Base-by-base conservation (phyloP, 2,888 invertebrate genomes). In the Branchellion lobata region DNA sequence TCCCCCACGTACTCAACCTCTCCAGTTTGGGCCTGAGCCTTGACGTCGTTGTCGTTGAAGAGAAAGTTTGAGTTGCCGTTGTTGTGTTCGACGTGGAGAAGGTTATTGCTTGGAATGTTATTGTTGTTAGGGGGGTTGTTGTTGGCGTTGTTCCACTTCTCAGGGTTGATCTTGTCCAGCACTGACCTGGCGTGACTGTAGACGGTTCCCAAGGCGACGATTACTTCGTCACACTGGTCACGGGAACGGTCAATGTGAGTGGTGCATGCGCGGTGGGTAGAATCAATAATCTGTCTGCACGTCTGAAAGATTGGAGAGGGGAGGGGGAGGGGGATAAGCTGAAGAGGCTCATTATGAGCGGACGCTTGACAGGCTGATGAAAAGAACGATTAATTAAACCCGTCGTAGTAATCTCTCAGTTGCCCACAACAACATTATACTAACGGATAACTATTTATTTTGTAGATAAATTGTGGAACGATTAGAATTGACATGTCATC, bases 81-180 rank as follows among this genome's bases (percentile, higher is more conserved):
- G 27, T 14, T 69, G 34, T 69, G 3, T 21, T 69, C 34, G 3
- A 5, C 31, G 24, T 40, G 33, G 24, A n/a, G 18, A 73, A 40
- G 11, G 47, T 24, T 24, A 24, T 73, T 73, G 73, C 14, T 29
- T 8, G 8, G 18, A 40, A 14, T 40, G 73, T 5, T 40, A 11
- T 11, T 40, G 40, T 24, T 36, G 73, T 73, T 73, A 24, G 8
- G 3, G 21, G 14, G 36, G 73, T 73, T 34, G 57, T 18, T 73
- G 79, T 47, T 73, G 74, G n/a, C 47, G 57, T 82, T 81, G n/a
- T 80, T 80, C 82, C 82, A 83, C 18, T 78, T 75, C 36, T 82
- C 83, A 1, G 83, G 83, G 76, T 83, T 83, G 31, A 83, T 82
- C 31, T 71, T 47, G 72, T 83, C 82, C 2, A 83, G 82, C 5